Evolutionary conservation across 1,140 invertebrate genomes (phyloP), one percentile per base, ranked within the genome.

Genomic region (Lithobius niger): DNA sequence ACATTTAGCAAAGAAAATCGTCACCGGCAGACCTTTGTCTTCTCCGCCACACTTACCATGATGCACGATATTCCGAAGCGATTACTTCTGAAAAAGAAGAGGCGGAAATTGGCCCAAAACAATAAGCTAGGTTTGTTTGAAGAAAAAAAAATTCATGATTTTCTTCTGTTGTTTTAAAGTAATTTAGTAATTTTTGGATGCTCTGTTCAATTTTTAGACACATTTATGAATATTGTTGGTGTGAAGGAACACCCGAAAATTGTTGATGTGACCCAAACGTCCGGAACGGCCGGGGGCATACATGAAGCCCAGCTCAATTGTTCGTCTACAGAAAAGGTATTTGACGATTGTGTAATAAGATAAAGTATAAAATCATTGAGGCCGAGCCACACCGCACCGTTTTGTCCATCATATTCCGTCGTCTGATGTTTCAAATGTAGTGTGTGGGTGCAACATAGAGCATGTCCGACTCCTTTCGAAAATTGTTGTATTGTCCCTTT

Each of bases 41-140:
- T 98, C 73, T 99, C 96, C 0, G 97, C 97, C 18, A 99, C 97
- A 0, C 74, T 99, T 3, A 93, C 94, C 1, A 71, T 97, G 62
- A 81, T 91, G 0, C 90, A 94, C 63, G 82, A 85, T 57, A 73
- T 84, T 43, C 90, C 91, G 0, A 69, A 82, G 27, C 80, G 91
- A 69, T 71, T 88, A 57, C 55, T 64, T 26, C 27, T 31, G 3
- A 82, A 80, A 62, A 82, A 81, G 67, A 77, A 82, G 62, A 68
- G 75, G 22, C 52, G 21, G 15, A 61, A 69, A 21, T 54, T 66
- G 21, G 64, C 67, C 25, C 24, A 57, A 15, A 60, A 67, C 52
- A 52, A 67, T 31, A 71, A 70, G 59, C 57, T 69, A 43, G 61
- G 65, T 64, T 52, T 36, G n/a, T 36, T 36, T 36, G 6, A 10